Evolutionary conservation across 2,888 invertebrate genomes (phyloP).

Genomic region (Caenorhabditis macrosperma): DNA sequence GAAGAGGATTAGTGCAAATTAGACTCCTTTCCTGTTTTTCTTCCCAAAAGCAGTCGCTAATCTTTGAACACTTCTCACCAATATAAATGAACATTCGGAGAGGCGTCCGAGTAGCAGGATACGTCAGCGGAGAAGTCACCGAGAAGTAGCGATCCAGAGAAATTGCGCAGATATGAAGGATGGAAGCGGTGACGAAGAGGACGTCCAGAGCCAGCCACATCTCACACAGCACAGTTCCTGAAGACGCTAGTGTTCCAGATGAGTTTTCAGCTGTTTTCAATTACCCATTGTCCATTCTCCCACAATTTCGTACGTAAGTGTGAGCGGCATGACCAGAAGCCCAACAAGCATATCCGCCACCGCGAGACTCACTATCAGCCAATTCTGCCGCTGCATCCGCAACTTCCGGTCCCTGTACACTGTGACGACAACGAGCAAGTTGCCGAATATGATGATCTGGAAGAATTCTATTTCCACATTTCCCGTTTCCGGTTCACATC

Average conservation of each 20-base stretch:
- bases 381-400: slow-evolving; percentile 81
- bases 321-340: slow-evolving; percentile 82
- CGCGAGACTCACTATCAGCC: slow-evolving; percentile 81
- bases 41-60: background rate
- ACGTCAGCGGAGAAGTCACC: slow-evolving; percentile 78
- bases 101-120: slow-evolving; percentile 77
- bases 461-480: slow-evolving; percentile 34
- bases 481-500: slow-evolving; percentile 20
- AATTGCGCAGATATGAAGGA: slow-evolving; percentile 81
- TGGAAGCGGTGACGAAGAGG: slow-evolving; percentile 82
- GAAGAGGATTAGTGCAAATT: background rate
- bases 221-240: slow-evolving; percentile 81
- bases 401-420: slow-evolving; percentile 78
- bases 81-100: slow-evolving; percentile 77
- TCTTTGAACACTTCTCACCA: slow-evolving; percentile 61
- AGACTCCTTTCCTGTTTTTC: background rate
- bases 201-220: slow-evolving; percentile 82
- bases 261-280: background rate
- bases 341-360: slow-evolving; percentile 81
- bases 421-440: slow-evolving; percentile 78
- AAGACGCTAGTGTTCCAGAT: slow-evolving; percentile 30
- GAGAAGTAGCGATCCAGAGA: slow-evolving; percentile 79
- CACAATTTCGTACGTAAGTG: slow-evolving; percentile 82
- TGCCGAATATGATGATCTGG: slow-evolving; percentile 79
- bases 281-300: slow-evolving; percentile 82